These are phyloP conservation scores for Phthorimaea operculella DNA, from an alignment of 1,140 invertebrate genomes.

Conservation along the genomic window DNA sequence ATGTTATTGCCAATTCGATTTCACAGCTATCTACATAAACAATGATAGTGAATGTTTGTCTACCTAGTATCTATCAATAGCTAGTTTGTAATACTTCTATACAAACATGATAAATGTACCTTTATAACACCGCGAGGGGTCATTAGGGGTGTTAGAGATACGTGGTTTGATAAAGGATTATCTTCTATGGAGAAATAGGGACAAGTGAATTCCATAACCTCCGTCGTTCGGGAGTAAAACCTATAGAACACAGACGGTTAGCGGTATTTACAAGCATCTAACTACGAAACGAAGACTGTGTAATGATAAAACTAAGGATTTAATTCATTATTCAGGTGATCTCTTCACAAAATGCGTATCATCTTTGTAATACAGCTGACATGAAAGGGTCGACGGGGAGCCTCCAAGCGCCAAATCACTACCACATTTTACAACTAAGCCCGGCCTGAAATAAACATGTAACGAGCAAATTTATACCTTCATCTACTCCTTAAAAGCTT, in stretches of 20 bases:
- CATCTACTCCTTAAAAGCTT: conserved; percentile 67
- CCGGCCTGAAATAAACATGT: conserved; percentile 20
- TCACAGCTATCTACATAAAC: conserved; percentile 50
- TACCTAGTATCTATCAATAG: conserved; percentile 28
- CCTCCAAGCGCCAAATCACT: conserved; percentile 53
- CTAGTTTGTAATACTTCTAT: conserved; percentile 13
- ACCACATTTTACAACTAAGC: conserved; percentile 18
- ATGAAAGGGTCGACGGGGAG: conserved; percentile 56
- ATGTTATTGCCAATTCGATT: conserved; percentile 9
- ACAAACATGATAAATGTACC: conserved; percentile 35
- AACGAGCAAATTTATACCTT: conserved; percentile 48
- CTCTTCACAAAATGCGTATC: conserved; percentile 56
- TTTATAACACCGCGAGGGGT: conserved; percentile 46
- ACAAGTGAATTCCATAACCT: conserved; percentile 61
- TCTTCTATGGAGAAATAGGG: conserved; percentile 55
- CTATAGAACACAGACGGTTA: conserved; percentile 48
- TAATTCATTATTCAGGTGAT: conserved; percentile 58
- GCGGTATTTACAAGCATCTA: conserved; percentile 24
- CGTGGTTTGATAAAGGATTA: conserved; percentile 45
- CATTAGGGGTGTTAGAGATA: conserved; percentile 57
- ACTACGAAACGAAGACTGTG: conserved; percentile 26
- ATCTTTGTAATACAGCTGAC: conserved; percentile 64
- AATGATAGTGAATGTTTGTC: conserved; percentile 50
- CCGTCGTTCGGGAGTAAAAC: conserved; percentile 51
- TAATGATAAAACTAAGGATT: conserved; percentile 40